These are phyloP conservation scores for Ariopsis seemanni DNA, from an alignment of 2,113 vertebrate genomes.

Conservation along the genomic window DNA sequence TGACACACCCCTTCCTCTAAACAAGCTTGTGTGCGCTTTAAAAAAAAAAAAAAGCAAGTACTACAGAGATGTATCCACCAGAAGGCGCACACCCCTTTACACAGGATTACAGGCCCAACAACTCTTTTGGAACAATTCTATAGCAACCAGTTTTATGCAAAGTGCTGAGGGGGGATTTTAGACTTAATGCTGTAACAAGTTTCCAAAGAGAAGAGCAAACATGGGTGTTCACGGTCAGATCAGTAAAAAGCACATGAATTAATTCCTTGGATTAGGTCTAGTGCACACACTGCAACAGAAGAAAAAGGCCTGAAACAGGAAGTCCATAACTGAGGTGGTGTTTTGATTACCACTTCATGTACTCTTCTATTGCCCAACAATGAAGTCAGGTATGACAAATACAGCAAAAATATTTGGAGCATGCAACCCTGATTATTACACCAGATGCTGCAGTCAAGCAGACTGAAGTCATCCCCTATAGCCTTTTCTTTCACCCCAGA, in stretches of 20 bases:
- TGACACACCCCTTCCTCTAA: slow-evolving; percentile 36
- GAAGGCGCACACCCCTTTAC: slow-evolving; percentile 35
- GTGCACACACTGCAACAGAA: not conserved
- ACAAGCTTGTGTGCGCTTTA: slow-evolving; percentile 27
- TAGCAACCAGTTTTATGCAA: slow-evolving; percentile 43
- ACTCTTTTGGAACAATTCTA: slow-evolving; percentile 42
- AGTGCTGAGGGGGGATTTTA: slow-evolving; percentile 47
- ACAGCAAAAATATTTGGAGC: slow-evolving; percentile 32
- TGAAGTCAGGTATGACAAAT: slow-evolving; percentile 21
- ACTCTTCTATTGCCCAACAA: not conserved
- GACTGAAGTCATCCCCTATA: slow-evolving; percentile 50
- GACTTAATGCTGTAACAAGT: slow-evolving; percentile 41
- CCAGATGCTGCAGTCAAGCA: slow-evolving; percentile 25
- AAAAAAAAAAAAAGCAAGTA: not conserved
- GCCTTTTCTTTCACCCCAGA: slow-evolving; percentile 28
- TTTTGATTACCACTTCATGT: not conserved
- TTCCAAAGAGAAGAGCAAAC: slow-evolving; percentile 36
- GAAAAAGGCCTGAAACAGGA: too few species aligned
- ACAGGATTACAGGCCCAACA: not conserved
- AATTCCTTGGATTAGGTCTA: not conserved
- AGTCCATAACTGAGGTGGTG: not conserved
- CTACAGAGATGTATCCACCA: slow-evolving; percentile 24
- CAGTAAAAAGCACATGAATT: not conserved
- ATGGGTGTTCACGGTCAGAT: not conserved
- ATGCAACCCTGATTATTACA: slow-evolving; percentile 38